Evolutionary conservation across 30 jellyfish, hydroid and myxozoan species (phyloP), one percentile per base, ranked within the genome.

Genomic region (Aurelia sp.): DNA sequence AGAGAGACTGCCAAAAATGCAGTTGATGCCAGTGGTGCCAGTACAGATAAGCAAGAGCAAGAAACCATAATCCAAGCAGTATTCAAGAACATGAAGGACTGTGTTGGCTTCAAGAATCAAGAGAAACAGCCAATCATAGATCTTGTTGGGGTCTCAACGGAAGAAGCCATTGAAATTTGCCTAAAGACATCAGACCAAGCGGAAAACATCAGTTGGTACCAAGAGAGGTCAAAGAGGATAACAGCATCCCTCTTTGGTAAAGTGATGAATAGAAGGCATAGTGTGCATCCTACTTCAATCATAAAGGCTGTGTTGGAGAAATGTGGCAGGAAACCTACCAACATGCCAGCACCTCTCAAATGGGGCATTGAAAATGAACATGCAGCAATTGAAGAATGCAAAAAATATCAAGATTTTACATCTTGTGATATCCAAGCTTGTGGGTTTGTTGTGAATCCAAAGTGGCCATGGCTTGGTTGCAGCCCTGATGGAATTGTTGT

Each of bases 201-300:
- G 33, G 33, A 27, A 27, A 44, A 37, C 57, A 44, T 7, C n/a
- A 76, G 23, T 66, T 84, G 93, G 93, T 74, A 31, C 57, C 31
- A 22, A 35, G 88, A 84, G 52, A 41, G 89, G 55, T 37, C 80
- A 19, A 71, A 84, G 55, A 3, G 93, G 81, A 31, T 73, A 18
- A 84, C 93, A 31, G 78, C 93, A 73, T 72, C 88, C 27, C 41
- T 22, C 60, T 84, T 84, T 84, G 88, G 93, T 18, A 71, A 37
- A 37, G 75, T 84, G 3, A 71, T 84, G 74, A 84, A 84, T 65
- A 59, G 93, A 52, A 60, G 93, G 51, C 48, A 37, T 60, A 73
- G 73, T 44, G 58, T 84, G 62, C 71, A 71, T 73, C 88, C 93
- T 20, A 73, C 82, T 16, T 62, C 85, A 11, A 71, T 59, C 11